Evolutionary conservation across 2,113 vertebrate species (phyloP), one percentile per base, ranked within the genome.

Genomic region (Enhydra lutris): DNA sequence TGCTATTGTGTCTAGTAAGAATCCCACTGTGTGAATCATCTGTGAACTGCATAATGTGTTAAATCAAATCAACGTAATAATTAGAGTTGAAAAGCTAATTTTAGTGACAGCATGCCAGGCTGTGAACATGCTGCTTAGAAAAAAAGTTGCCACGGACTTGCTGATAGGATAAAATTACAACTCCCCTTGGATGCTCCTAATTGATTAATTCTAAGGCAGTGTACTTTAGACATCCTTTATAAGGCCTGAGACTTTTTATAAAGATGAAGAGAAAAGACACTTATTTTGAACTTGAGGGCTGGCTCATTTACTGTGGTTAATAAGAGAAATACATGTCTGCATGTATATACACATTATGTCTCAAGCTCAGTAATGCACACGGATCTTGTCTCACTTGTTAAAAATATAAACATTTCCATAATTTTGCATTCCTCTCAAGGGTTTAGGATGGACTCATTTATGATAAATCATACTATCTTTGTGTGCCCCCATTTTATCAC

Each of bases 21-120:
- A 95, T 47, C 52, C 79, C 91, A 91, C 94, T 96, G 95, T 69
- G 91, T 81, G 90, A 89, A 95, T 97, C 87, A 97, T 88, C 96
- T 97, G 93, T 47, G 94, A 98, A 52, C 39, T 5, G 20, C 59
- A 82, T 65, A 23, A 96, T 95, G 80, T 97, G 84, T 78, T 59
- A 97, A 96, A 97, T 97, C 89, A 36, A 92, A 95, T 1, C 71
- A 91, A 74, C 92, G 93, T 7, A 92, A 92, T 96, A 97, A 96
- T 92, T 91, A 3, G 2, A 79, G 26, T 6, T 95, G 81, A 20
- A 20, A 57, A 93, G 52, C 39, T 95, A 97, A 96, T 92, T 93
- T 88, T 34, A 55, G 39, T 83, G 80, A 95, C 95, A 97, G 69
- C 2, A 9, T 52, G 50, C 4, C 2, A 3, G 73, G 34, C 6